A percentile compares a stretch with the other conserved stretches of the same genome.
phyloP scores from a whole-genome alignment of 2,888 invertebrate species.

The Xanthorhoe designata region DNA sequence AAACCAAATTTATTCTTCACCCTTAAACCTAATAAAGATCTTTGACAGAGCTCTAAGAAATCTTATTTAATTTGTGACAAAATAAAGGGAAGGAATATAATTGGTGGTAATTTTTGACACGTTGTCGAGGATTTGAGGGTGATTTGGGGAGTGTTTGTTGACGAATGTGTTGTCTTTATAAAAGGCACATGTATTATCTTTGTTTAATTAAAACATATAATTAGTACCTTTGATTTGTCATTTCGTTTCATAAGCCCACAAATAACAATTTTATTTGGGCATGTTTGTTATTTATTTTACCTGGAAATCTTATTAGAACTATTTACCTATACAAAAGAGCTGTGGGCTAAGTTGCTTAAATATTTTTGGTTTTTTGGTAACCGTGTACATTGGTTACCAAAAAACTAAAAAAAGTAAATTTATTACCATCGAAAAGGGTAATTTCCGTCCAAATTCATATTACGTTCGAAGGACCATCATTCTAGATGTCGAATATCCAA shows the following conservation, averaged over 20 bases:
- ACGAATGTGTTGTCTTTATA: not conserved
- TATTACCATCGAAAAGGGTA: conserved; percentile 9
- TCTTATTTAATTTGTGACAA: conserved; percentile 47
- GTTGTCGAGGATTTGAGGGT: conserved; percentile 38
- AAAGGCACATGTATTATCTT: not conserved
- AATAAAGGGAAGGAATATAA: conserved; percentile 48
- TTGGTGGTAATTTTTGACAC: conserved; percentile 43
- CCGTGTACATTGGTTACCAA: no score
- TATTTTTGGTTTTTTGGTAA: no score
- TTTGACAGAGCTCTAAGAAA: conserved; percentile 44
- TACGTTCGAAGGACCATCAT: conserved; percentile 38
- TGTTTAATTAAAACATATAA: not conserved
- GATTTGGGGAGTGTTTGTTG: not conserved
- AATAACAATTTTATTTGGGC: no score
- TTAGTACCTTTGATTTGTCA: no score
- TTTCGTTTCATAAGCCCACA: no score
- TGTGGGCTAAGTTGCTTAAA: no score
- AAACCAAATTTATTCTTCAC: conserved; percentile 46
- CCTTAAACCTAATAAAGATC: conserved; percentile 54
- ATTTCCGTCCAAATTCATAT: conserved; percentile 36
- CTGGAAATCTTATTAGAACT: no score
- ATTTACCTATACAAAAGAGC: no score
- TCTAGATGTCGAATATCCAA: conserved; percentile 38
- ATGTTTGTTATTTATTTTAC: no score
- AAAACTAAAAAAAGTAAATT: not conserved